A percentile compares a stretch with the other conserved stretches of the same genome.
Conservation (phyloP, 2,113 vertebrate species). For the Prochilodus magdalenae region DNA sequence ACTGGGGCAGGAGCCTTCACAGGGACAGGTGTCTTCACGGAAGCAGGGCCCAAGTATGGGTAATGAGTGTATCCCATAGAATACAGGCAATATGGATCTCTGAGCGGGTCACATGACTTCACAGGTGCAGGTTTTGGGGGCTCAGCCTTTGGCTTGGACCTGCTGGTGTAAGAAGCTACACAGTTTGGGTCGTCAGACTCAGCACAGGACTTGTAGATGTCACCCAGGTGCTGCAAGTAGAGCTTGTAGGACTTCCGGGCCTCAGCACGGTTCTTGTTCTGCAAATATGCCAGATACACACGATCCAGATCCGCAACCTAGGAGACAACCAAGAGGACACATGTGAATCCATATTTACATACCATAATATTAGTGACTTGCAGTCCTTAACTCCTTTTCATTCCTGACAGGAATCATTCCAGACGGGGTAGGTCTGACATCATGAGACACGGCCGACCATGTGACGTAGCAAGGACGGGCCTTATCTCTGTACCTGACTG, state of each 20-base stretch:
- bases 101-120: constrained; percentile 78
- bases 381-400: too few relatives aligned
- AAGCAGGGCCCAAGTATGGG: constrained; percentile 68
- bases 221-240: constrained; percentile 76
- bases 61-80: constrained; percentile 69
- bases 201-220: constrained; percentile 79
- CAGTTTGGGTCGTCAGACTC: constrained; percentile 76
- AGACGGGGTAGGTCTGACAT: too few relatives aligned
- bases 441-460: too few relatives aligned
- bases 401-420: too few relatives aligned
- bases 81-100: constrained; percentile 75
- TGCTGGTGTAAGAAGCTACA: constrained; percentile 67
- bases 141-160: constrained; percentile 65
- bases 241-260: constrained; percentile 76
- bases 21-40: constrained; percentile 19
- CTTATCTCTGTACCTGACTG: too few relatives aligned
- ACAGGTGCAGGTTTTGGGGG: constrained; percentile 70
- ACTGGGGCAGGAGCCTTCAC: constrained; percentile 58
- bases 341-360: constrained; percentile 15
- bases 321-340: not conserved
- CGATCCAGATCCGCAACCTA: constrained; percentile 80
- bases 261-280: constrained; percentile 82
- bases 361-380: not conserved
- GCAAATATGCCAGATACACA: constrained; percentile 79
- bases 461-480: too few relatives aligned